A percentile compares a stretch with the other conserved stretches of the same genome.
Conservation (phyloP, 1,140 invertebrate species). For the Drosophila santomea region DNA sequence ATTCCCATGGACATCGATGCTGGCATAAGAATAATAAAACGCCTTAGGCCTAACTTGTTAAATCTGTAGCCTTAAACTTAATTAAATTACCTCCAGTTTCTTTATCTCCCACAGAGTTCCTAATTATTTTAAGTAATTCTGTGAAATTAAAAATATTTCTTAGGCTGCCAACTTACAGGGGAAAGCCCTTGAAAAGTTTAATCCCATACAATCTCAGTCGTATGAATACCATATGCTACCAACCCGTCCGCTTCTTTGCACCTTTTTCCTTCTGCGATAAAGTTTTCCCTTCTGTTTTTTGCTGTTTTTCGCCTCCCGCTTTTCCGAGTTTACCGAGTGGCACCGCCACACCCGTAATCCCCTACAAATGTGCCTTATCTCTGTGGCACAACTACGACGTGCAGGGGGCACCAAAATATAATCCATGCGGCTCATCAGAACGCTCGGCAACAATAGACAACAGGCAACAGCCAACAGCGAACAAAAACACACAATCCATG, state of each 20-base stretch:
- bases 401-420: conserved; percentile 33
- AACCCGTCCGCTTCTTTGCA: conserved; percentile 28
- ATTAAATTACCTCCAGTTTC: neutral
- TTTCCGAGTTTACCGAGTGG: conserved; percentile 1
- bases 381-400: conserved; percentile 46
- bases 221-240: conserved; percentile 35
- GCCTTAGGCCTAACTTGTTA: neutral
- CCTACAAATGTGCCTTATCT: conserved; percentile 72
- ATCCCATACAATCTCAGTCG: conserved; percentile 29
- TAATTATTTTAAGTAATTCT: conserved; percentile 7
- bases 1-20: conserved; percentile 17
- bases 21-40: neutral
- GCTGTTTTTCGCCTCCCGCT: conserved; percentile 3
- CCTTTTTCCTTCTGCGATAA: conserved; percentile 27
- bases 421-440: conserved; percentile 36
- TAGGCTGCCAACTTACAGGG: conserved; percentile 6
- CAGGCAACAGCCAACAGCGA: conserved; percentile 10
- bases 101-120: neutral
- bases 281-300: conserved; percentile 34
- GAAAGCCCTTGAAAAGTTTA: conserved; percentile 30
- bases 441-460: conserved; percentile 47
- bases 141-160: conserved; percentile 19
- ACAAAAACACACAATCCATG: conserved; percentile 12
- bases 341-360: conserved; percentile 48
- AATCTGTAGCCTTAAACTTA: neutral